A percentile compares a stretch with the other conserved stretches of the same genome.
Evolutionary conservation across 2,797 vertebrate species (phyloP).

Genomic region (Lemur catta): DNA sequence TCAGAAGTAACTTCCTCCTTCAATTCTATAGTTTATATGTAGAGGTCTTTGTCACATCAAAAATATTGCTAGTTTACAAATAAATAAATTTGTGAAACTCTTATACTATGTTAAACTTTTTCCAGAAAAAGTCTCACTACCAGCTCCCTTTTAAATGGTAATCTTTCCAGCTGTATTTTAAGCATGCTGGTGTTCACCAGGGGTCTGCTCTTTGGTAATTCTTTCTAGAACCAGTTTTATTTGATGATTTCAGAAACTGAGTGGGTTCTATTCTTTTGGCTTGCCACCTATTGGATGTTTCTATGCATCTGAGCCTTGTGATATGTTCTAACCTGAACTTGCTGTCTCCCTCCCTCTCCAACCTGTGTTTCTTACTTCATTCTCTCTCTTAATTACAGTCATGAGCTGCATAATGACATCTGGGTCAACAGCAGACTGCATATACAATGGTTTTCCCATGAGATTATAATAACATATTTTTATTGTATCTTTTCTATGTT

Average conservation of each 20-base stretch:
- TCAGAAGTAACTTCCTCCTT: neutral
- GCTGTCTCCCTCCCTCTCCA: rapidly evolving
- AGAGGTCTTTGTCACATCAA: neutral
- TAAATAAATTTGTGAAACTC: neutral
- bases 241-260: neutral
- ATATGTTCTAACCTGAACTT: neutral
- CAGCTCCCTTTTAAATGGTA: neutral
- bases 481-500: neutral
- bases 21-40: neutral
- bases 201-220: neutral
- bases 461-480: neutral
- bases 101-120: neutral
- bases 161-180: neutral
- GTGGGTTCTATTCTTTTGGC: neutral
- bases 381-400: neutral
- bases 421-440: neutral
- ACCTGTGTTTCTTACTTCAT: neutral
- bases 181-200: neutral
- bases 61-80: neutral
- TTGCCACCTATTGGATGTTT: neutral
- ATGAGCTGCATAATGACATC: neutral
- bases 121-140: neutral
- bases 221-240: neutral
- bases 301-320: neutral
- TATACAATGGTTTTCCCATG: neutral